These are phyloP conservation scores for Parnassius apollo DNA, from an alignment of 2,888 invertebrate genomes.

Conservation along the genomic window DNA sequence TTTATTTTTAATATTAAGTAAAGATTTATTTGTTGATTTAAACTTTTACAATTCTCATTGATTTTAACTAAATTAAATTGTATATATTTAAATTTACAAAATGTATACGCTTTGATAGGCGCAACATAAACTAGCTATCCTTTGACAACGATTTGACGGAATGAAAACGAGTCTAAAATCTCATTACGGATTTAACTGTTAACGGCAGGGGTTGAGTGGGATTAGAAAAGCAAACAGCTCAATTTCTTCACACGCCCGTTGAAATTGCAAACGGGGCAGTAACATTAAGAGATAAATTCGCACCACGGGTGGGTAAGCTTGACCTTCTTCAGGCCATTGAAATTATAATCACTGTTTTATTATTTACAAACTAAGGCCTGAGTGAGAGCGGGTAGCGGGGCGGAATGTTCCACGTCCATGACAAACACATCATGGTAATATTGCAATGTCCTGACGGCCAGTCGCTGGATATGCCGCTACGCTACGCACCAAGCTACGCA, in stretches of 20 bases:
- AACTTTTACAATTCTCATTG: too few species aligned
- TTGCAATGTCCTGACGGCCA: too few species aligned
- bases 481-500: too few species aligned
- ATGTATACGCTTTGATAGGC: too few species aligned
- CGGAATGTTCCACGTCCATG: too few species aligned
- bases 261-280: conserved; percentile 48
- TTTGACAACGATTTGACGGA: conserved; percentile 21
- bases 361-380: too few species aligned
- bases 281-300: conserved; percentile 48
- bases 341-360: conserved; percentile 30
- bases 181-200: conserved; percentile 56
- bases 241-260: conserved; percentile 50
- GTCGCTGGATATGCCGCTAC: too few species aligned
- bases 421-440: too few species aligned
- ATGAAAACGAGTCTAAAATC: conserved; percentile 43
- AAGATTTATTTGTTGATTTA: too few species aligned
- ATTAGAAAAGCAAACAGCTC: conserved; percentile 48
- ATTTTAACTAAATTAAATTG: too few species aligned
- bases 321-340: conserved; percentile 23
- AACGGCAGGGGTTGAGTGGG: conserved; percentile 51
- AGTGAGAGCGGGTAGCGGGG: too few species aligned
- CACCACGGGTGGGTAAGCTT: conserved; percentile 44
- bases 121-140: neutral
- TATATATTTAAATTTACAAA: too few species aligned
- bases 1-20: conserved; percentile 2